These are phyloP conservation scores for Battus philenor DNA, from an alignment of 1,140 invertebrate species.

Conservation along the genomic window DNA sequence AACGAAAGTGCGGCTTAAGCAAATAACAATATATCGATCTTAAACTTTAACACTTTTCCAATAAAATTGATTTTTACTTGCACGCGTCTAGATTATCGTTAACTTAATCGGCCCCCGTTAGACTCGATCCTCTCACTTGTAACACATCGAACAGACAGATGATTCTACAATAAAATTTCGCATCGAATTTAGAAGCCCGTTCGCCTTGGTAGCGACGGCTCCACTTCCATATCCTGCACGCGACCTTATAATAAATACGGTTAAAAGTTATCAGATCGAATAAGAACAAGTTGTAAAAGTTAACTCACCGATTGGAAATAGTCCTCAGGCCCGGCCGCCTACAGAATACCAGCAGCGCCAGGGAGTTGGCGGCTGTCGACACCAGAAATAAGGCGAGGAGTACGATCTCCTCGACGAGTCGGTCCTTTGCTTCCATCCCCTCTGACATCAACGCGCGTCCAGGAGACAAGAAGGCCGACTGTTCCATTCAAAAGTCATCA, in stretches of 20 bases:
- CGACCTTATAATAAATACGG: constrained; percentile 8
- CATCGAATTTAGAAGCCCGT: constrained; percentile 20
- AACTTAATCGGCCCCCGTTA: no score
- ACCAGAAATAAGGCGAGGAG: constrained; percentile 65
- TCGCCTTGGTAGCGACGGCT: constrained; percentile 7
- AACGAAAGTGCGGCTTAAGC: no score
- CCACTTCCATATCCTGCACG: constrained; percentile 18
- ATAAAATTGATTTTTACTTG: no score
- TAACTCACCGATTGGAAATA: constrained; percentile 71
- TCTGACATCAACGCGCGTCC: constrained; percentile 67
- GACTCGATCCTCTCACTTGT: no score
- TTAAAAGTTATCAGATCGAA: constrained; percentile 8
- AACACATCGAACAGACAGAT: constrained; percentile 3
- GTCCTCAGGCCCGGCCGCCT: constrained; percentile 68
- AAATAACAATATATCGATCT: no score
- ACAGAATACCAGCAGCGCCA: constrained; percentile 69
- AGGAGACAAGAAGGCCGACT: constrained; percentile 49
- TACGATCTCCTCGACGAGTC: constrained; percentile 60
- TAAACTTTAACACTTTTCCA: no score
- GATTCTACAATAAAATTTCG: constrained; percentile 15
- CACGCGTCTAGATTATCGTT: no score
- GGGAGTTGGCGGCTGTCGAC: constrained; percentile 64
- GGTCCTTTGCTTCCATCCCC: constrained; percentile 64
- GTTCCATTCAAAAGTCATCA: constrained; percentile 67
- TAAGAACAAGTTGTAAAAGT: constrained; percentile 10